These are phyloP conservation scores for Uropsilus gracilis DNA, from an alignment of 2,113 vertebrate genomes.

Conservation along the genomic window DNA sequence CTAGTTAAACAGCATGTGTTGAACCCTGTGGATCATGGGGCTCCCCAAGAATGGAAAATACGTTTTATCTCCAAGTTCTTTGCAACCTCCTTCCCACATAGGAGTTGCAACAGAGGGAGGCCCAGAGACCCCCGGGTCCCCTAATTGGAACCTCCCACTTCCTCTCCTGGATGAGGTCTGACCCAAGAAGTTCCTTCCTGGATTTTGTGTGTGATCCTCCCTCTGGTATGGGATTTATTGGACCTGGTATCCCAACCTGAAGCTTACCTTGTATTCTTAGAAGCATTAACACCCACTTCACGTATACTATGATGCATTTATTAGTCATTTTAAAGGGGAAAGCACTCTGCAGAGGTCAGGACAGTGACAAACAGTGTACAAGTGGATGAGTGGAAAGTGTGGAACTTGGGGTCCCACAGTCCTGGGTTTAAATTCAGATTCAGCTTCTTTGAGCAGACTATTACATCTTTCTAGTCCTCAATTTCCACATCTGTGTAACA, in stretches of 20 bases:
- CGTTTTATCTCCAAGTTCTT: background rate
- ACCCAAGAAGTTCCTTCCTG: background rate
- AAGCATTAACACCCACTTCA: background rate
- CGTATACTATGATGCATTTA: background rate
- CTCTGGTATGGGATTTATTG: background rate
- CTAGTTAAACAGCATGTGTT: background rate
- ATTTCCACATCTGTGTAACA: conserved; percentile 12
- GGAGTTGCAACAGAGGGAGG: background rate
- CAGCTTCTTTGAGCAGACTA: background rate
- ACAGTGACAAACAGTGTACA: background rate
- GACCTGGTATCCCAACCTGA: background rate
- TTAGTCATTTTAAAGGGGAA: background rate
- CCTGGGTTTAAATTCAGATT: background rate
- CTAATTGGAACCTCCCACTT: background rate
- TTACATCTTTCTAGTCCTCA: background rate
- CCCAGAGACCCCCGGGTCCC: background rate
- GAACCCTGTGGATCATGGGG: background rate
- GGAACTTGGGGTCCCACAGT: background rate
- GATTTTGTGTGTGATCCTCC: background rate
- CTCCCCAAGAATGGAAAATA: background rate
- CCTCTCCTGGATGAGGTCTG: background rate
- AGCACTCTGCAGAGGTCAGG: background rate
- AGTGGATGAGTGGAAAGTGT: background rate
- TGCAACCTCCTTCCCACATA: background rate
- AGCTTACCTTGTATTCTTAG: background rate